Conservation (phyloP, 1,140 invertebrate genomes). For the Oryzaephilus surinamensis region DNA sequence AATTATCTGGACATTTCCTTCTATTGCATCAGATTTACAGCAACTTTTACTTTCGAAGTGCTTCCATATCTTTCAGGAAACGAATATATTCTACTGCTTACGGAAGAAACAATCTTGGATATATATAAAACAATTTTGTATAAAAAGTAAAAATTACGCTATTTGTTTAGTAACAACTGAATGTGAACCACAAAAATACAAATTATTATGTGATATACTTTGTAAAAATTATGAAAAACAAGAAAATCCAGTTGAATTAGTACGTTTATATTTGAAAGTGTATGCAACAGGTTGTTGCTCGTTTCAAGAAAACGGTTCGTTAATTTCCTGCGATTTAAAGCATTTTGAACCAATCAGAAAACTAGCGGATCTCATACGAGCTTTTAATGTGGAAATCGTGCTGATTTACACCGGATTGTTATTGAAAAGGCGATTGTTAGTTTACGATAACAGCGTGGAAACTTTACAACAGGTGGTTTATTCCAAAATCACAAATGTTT, state of each 20-base stretch:
- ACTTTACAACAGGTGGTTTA: conserved; percentile 12
- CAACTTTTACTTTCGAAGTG: conserved; percentile 6
- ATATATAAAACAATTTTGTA: conserved; percentile 9
- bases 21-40: conserved; percentile 6
- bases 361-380: conserved; percentile 16
- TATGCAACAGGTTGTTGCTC: conserved; percentile 10
- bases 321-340: conserved; percentile 8
- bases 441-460: conserved; percentile 12
- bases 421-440: conserved; percentile 17
- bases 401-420: conserved; percentile 19
- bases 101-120: conserved; percentile 12
- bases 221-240: conserved; percentile 11
- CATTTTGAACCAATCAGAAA: conserved; percentile 10
- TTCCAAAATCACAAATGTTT: conserved; percentile 2
- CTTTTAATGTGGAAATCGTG: conserved; percentile 18
- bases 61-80: conserved; percentile 2
- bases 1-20: conserved; percentile 18
- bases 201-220: conserved; percentile 13
- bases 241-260: conserved; percentile 15
- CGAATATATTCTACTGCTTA: conserved; percentile 9
- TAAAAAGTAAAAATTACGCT: conserved; percentile 8
- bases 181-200: conserved; percentile 16
- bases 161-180: conserved; percentile 11
- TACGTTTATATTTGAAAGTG: conserved; percentile 16
- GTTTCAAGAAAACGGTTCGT: conserved; percentile 16